Conservation (phyloP, 1,140 invertebrate genomes). For the Melitaea cinxia region DNA sequence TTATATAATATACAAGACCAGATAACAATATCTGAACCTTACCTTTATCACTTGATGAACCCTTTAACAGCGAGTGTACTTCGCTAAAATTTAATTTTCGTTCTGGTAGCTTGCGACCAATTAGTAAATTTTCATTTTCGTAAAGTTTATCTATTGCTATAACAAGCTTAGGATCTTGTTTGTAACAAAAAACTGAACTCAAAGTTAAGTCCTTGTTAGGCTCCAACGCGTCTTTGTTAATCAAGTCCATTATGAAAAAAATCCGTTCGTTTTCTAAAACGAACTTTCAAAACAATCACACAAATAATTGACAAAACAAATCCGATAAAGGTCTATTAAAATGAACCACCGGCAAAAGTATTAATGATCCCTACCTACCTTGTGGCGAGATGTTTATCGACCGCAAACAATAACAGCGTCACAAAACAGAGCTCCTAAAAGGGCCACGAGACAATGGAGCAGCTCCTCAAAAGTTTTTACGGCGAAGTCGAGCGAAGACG, state of each 20-base stretch:
- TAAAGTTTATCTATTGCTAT: constrained; percentile 65
- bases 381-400: constrained; percentile 80
- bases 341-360: constrained; percentile 69
- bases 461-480: constrained; percentile 76
- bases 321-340: constrained; percentile 68
- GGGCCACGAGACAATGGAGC: constrained; percentile 74
- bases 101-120: constrained; percentile 49
- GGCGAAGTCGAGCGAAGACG: constrained; percentile 69
- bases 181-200: constrained; percentile 44
- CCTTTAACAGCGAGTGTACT: constrained; percentile 58
- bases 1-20: too few species aligned
- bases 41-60: constrained; percentile 33
- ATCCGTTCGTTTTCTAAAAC: constrained; percentile 44
- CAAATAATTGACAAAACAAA: constrained; percentile 71
- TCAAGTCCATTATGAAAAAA: constrained; percentile 65
- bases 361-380: constrained; percentile 76
- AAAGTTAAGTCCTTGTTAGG: constrained; percentile 50
- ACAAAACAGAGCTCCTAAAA: constrained; percentile 79
- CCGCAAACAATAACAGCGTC: constrained; percentile 80
- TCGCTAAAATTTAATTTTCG: constrained; percentile 63
- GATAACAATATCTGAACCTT: not conserved
- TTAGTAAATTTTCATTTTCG: constrained; percentile 24
- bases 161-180: constrained; percentile 60
- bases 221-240: constrained; percentile 59
- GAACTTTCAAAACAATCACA: constrained; percentile 51